A percentile compares a stretch with the other conserved stretches of the same genome.
phyloP scores from a whole-genome alignment of 2,797 vertebrate species.

The Picus viridis region DNA sequence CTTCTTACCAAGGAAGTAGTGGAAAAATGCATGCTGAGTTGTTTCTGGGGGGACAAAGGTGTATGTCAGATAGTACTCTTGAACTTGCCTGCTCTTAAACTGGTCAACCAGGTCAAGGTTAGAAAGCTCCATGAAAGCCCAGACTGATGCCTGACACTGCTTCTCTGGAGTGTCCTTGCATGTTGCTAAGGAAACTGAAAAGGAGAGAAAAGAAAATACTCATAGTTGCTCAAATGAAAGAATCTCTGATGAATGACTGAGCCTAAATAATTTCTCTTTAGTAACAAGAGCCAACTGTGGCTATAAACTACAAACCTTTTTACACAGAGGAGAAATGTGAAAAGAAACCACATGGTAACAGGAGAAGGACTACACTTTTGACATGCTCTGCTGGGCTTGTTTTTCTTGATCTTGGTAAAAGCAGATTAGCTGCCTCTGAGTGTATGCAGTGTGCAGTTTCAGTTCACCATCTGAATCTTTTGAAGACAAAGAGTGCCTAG shows the following conservation, averaged over 20 bases:
- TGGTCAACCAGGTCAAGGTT: constrained; percentile 13
- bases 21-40: not conserved
- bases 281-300: not conserved
- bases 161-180: constrained; percentile 28
- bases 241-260: not conserved
- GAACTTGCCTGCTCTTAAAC: constrained; percentile 10
- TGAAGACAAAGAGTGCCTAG: not conserved
- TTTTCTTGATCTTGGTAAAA: constrained; percentile 9
- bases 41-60: not conserved
- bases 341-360: not conserved
- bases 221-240: not conserved
- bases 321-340: not conserved
- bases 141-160: not conserved
- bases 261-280: constrained; percentile 31
- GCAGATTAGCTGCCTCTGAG: not conserved
- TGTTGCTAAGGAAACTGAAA: constrained; percentile 52
- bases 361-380: not conserved
- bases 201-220: constrained; percentile 25
- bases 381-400: not conserved
- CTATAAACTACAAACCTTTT: not conserved
- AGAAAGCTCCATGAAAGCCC: constrained; percentile 20
- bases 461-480: not conserved
- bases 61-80: not conserved
- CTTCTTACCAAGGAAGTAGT: not conserved
- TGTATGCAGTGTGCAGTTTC: not conserved